These are phyloP conservation scores for Dysdera silvatica DNA, from an alignment of 1,140 invertebrate genomes.

Conservation along the genomic window DNA sequence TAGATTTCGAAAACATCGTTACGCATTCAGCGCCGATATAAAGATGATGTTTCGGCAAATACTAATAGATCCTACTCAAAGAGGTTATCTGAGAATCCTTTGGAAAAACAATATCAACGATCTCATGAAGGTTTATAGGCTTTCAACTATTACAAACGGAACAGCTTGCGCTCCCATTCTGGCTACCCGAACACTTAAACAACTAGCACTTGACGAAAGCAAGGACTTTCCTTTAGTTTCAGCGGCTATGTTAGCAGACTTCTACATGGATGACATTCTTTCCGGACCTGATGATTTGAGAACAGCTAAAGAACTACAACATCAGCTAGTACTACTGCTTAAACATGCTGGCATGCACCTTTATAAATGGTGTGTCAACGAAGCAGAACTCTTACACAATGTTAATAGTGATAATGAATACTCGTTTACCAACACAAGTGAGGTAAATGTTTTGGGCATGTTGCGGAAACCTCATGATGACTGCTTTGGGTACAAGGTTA, in stretches of 20 bases:
- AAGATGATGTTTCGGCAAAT: background rate
- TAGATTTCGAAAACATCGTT: background rate
- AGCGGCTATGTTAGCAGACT: constrained; percentile 19
- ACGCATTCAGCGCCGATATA: background rate
- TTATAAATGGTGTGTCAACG: too few species aligned
- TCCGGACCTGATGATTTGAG: constrained; percentile 20
- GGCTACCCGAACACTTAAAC: constrained; percentile 35
- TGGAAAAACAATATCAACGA: background rate
- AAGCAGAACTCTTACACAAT: too few species aligned
- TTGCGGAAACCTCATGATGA: too few species aligned
- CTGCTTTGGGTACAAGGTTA: too few species aligned
- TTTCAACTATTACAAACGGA: constrained; percentile 36
- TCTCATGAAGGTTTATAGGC: background rate
- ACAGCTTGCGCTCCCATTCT: constrained; percentile 36
- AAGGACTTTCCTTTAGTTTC: constrained; percentile 30
- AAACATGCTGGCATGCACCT: too few species aligned
- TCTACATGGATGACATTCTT: constrained; percentile 38
- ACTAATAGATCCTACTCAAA: background rate
- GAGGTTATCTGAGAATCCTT: constrained; percentile 10
- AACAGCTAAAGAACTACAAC: too few species aligned
- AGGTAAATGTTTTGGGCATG: too few species aligned
- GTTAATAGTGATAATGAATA: too few species aligned
- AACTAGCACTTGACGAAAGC: constrained; percentile 35
- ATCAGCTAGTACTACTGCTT: too few species aligned
- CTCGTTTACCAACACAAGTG: too few species aligned